Percentiles rank a stretch among this genome's conserved stretches.
Evolutionary conservation across 2,113 vertebrate species (phyloP).

Genomic region (Aleadryas rufinucha): DNA sequence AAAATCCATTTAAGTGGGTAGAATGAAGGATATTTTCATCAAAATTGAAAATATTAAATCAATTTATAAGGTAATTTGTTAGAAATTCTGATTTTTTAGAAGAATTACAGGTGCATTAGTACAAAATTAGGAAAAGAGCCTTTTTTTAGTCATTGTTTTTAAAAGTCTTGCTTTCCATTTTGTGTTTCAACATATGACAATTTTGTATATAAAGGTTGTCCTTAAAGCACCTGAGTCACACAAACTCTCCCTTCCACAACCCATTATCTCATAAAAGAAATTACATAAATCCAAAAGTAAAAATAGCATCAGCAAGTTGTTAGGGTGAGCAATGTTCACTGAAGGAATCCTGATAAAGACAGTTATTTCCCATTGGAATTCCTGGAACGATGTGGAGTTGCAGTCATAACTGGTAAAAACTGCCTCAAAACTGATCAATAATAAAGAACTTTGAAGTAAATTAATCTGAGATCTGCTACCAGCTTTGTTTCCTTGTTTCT

Average conservation of each 20-base stretch:
- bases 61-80: neutral
- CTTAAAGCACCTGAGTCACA: neutral
- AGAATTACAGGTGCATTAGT: neutral
- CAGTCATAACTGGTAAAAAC: neutral
- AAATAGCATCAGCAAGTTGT: neutral
- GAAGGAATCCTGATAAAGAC: neutral
- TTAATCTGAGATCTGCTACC: neutral
- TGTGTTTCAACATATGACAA: neutral
- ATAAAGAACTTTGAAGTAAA: neutral
- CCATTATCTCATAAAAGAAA: neutral
- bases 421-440: neutral
- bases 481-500: neutral
- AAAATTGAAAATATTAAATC: neutral
- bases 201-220: neutral
- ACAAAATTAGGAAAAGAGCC: neutral
- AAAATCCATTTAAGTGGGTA: neutral
- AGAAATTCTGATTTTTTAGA: neutral
- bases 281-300: neutral
- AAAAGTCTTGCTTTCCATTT: neutral
- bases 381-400: neutral
- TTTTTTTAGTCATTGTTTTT: neutral
- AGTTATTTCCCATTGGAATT: neutral
- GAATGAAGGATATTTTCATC: neutral
- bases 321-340: neutral
- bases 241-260: neutral